These are phyloP conservation scores for Pemphigus obesinymphae DNA, from an alignment of 1,140 invertebrate genomes.

Conservation along the genomic window DNA sequence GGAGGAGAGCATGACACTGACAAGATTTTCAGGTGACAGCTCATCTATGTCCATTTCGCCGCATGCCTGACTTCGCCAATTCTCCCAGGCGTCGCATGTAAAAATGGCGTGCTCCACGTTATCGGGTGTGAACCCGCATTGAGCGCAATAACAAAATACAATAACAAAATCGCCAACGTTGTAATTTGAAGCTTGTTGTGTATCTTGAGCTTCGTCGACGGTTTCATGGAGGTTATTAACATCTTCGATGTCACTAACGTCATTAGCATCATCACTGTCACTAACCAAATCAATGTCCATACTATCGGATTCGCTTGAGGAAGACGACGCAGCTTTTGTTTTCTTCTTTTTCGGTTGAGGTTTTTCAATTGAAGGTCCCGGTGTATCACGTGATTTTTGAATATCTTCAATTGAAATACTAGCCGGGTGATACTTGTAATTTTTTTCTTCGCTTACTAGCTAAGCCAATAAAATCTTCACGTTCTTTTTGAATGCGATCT, in stretches of 20 bases:
- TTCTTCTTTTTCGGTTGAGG: neutral
- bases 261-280: neutral
- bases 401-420: neutral
- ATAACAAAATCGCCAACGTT: neutral
- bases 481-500: slow-evolving; percentile 41
- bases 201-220: neutral
- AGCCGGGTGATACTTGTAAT: neutral
- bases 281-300: neutral
- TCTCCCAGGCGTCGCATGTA: neutral
- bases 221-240: neutral
- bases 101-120: neutral
- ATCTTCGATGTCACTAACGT: neutral
- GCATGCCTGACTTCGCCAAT: neutral
- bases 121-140: neutral
- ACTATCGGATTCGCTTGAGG: neutral
- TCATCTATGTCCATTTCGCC: neutral
- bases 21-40: neutral
- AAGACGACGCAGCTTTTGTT: neutral
- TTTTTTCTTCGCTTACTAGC: slow-evolving; percentile 32
- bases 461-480: slow-evolving; percentile 41
- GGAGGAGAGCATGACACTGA: neutral
- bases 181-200: neutral
- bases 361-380: neutral
- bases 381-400: neutral
- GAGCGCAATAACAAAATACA: neutral